A percentile compares a stretch with the other conserved stretches of the same genome.
These are phyloP conservation scores for Prolemur simus DNA, from an alignment of 2,113 vertebrate genomes.

Conservation along the genomic window DNA sequence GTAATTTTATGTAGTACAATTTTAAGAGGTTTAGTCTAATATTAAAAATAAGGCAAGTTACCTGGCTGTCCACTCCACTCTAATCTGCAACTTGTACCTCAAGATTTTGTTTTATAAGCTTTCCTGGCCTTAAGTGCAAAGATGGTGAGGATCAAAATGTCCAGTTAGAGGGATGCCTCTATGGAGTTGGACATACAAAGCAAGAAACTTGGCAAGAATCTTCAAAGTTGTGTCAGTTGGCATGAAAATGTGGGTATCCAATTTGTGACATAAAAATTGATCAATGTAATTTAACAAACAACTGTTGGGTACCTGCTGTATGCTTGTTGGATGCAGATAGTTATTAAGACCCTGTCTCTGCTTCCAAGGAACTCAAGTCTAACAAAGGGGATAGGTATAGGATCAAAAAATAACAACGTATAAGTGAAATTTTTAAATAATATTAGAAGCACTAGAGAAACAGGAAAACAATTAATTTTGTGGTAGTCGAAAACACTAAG, in stretches of 20 bases:
- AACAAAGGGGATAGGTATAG: background rate
- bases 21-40: background rate
- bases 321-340: background rate
- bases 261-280: background rate
- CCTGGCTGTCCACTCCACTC: background rate
- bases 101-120: background rate
- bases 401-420: background rate
- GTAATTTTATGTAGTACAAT: background rate
- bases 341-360: background rate
- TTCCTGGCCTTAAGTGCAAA: background rate
- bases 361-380: background rate
- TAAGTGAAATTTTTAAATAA: background rate
- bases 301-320: background rate
- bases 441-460: background rate
- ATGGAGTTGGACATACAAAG: background rate
- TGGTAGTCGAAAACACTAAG: background rate
- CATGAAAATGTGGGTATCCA: background rate
- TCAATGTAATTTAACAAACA: background rate
- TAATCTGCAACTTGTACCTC: background rate
- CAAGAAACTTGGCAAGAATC: background rate
- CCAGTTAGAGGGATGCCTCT: background rate
- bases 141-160: background rate
- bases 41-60: background rate
- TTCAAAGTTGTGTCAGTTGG: background rate
- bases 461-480: background rate